phyloP scores from a whole-genome alignment of 2,797 vertebrate genomes.

The Bradypodion ventrale region DNA sequence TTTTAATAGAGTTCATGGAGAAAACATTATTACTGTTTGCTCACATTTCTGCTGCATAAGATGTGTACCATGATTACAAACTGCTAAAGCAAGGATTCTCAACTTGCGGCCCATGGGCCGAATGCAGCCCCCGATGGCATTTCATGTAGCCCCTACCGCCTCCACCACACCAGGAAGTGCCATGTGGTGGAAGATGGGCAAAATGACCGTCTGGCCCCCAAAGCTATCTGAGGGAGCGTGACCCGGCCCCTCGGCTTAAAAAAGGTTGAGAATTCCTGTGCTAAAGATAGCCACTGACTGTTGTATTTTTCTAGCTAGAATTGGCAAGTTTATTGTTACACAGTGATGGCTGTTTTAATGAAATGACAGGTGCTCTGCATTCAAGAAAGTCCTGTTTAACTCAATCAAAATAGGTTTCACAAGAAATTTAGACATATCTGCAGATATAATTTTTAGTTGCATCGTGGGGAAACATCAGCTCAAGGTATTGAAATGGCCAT shows the following conservation, averaged over 20 bases:
- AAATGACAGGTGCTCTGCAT: neutral
- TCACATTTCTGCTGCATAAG: neutral
- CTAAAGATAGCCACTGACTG: neutral
- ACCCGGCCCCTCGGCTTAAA: too few species aligned
- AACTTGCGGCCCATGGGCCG: too few species aligned
- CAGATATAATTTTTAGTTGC: constrained; percentile 2
- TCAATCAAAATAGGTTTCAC: constrained; percentile 37
- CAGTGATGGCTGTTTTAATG: neutral
- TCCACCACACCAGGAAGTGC: too few species aligned
- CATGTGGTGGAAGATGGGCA: too few species aligned
- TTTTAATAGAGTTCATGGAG: neutral
- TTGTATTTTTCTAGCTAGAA: constrained; percentile 1
- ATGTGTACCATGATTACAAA: neutral
- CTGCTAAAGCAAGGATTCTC: too few species aligned
- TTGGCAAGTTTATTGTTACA: neutral
- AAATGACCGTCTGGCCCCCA: too few species aligned
- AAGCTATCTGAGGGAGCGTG: too few species aligned
- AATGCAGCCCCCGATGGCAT: too few species aligned
- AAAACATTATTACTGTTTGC: neutral
- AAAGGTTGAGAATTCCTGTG: too few species aligned
- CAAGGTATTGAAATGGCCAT: constrained; percentile 52
- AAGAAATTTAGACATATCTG: constrained; percentile 12
- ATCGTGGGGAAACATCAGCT: constrained; percentile 71
- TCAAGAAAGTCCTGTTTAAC: constrained; percentile 29
- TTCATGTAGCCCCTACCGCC: too few species aligned